A percentile compares a stretch with the other conserved stretches of the same genome.
phyloP scores from a whole-genome alignment of 2,888 invertebrate species.

The Hirtodrosophila trivittata region DNA sequence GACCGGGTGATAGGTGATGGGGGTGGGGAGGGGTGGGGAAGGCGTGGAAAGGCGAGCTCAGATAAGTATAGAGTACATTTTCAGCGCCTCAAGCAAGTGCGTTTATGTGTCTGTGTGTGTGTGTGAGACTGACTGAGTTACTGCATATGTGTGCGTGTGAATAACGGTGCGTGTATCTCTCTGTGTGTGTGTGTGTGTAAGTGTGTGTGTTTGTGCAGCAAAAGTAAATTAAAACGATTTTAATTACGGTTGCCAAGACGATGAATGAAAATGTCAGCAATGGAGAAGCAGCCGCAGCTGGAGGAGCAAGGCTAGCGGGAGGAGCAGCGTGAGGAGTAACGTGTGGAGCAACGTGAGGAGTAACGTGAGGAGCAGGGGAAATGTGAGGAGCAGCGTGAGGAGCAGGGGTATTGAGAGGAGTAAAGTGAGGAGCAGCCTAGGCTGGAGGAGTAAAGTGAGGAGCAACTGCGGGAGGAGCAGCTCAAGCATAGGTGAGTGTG shows the following conservation, averaged over 20 bases:
- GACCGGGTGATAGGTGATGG: conserved; percentile 10
- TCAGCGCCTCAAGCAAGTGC: conserved; percentile 29
- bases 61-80: conserved; percentile 76
- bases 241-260: conserved; percentile 82
- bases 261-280: conserved; percentile 81
- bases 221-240: conserved; percentile 82
- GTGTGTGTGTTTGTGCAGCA: conserved; percentile 55
- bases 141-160: conserved; percentile 16
- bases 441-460: conserved; percentile 19
- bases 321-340: conserved; percentile 17
- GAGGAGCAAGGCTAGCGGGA: conserved; percentile 3
- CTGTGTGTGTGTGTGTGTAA: conserved; percentile 7
- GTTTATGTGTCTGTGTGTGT: conserved; percentile 5
- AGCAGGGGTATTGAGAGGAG: neutral
- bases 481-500: conserved; percentile 45
- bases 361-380: neutral
- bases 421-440: conserved; percentile 27
- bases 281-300: conserved; percentile 17
- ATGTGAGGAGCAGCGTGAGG: too few relatives aligned
- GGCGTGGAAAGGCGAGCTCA: conserved; percentile 39
- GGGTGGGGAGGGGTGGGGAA: neutral
- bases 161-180: conserved; percentile 6
- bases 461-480: conserved; percentile 36
- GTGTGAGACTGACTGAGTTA: conserved; percentile 17
- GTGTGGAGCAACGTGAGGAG: neutral